Evolutionary conservation across 2,888 invertebrate genomes (phyloP).

Genomic region (Torymus tubicola): DNA sequence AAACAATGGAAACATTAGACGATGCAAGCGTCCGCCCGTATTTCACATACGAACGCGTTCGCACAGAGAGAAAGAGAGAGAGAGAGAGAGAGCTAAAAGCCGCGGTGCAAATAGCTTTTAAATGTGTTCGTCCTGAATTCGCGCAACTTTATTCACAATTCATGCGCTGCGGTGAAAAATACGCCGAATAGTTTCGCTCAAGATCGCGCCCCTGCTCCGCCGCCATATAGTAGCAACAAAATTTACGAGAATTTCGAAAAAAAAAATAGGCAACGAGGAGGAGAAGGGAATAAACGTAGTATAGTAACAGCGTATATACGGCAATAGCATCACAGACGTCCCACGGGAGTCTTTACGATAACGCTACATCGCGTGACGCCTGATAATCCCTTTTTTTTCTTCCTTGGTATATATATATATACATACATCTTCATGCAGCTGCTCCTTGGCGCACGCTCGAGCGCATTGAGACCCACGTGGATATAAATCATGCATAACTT

Average conservation of each 20-base stretch:
- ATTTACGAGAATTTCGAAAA: constrained; percentile 14
- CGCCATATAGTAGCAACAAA: background rate
- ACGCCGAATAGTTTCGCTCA: constrained; percentile 15
- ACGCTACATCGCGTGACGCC: constrained; percentile 38
- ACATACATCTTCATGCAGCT: constrained; percentile 4
- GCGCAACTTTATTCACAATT: constrained; percentile 18
- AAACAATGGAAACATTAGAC: too few relatives aligned
- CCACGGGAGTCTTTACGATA: constrained; percentile 28
- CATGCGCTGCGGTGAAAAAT: background rate
- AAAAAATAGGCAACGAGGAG: background rate
- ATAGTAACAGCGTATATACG: background rate
- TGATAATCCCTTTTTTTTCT: constrained; percentile 22
- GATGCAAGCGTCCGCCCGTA: too few relatives aligned
- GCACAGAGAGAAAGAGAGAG: too few relatives aligned
- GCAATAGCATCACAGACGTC: background rate
- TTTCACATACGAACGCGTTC: too few relatives aligned
- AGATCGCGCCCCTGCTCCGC: constrained; percentile 2
- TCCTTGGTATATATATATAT: too few relatives aligned
- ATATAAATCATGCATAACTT: constrained; percentile 30
- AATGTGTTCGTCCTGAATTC: background rate
- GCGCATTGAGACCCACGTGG: too few relatives aligned
- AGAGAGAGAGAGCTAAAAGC: too few relatives aligned
- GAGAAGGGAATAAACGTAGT: background rate
- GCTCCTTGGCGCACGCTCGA: constrained; percentile 8
- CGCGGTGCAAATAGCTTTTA: background rate